Percentiles rank a stretch among this genome's conserved stretches.
These are phyloP conservation scores for Narcine bancroftii DNA, from an alignment of 2,113 vertebrate genomes.

Conservation along the genomic window DNA sequence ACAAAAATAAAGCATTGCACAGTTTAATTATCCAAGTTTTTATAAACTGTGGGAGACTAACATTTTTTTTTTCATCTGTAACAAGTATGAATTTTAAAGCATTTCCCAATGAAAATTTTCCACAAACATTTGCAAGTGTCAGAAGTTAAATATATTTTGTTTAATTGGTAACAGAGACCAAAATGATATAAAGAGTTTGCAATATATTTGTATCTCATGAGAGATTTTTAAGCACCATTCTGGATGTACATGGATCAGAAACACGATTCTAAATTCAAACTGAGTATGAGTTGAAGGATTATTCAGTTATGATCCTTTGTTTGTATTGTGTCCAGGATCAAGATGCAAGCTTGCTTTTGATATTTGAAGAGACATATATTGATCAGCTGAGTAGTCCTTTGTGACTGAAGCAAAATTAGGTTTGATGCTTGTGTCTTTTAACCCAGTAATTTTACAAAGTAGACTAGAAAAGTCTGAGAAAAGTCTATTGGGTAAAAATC, in stretches of 20 bases:
- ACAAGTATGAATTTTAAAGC: not conserved
- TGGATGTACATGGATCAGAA: not conserved
- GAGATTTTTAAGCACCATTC: not conserved
- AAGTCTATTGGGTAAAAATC: not conserved
- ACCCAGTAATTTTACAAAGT: not conserved
- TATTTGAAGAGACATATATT: conserved; percentile 6
- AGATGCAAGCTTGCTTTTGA: not conserved
- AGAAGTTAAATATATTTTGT: not conserved
- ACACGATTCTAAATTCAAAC: conserved; percentile 20
- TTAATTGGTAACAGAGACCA: not conserved
- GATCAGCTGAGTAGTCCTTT: not conserved
- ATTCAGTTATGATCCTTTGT: not conserved
- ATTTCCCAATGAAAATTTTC: not conserved
- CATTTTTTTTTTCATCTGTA: not conserved
- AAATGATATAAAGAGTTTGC: not conserved
- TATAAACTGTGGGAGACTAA: not conserved
- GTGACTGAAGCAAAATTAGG: not conserved
- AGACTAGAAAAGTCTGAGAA: not conserved
- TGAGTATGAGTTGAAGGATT: not conserved
- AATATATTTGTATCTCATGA: not conserved
- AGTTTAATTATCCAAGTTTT: not conserved
- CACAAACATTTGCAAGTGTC: conserved; percentile 5
- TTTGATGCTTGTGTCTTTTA: not conserved
- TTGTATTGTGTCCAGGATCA: not conserved
- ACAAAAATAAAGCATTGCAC: not conserved